Base-by-base conservation (phyloP, 2,113 vertebrate genomes). In the Cheirogaleus medius region DNA sequence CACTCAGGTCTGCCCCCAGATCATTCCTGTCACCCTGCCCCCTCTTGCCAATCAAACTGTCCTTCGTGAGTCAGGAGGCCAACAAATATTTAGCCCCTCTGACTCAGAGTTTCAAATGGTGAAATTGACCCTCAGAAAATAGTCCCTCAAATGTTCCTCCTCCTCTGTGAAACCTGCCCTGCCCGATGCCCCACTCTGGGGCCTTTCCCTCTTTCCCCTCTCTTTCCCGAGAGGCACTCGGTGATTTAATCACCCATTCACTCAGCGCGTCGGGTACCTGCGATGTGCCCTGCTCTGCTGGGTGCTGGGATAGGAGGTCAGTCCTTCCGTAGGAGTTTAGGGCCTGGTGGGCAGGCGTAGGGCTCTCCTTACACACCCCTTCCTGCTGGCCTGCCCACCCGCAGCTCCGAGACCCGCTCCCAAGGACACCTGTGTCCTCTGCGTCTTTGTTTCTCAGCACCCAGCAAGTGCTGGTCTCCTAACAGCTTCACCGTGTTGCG, bases 401-500 rank as follows among this genome's bases (percentile, higher is more conserved):
- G 49, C 6, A 4, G n/a, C 29, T 47, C 60, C 29, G 12, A 63
- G 68, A 47, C 68, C 54, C 23, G 52, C 49, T 77, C 39, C 34
- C 34, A 77, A 32, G 60, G 34, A 17, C 63, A 10, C 25, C 66
- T 39, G 27, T 42, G 11, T 42, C 66, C 44, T 44, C 9, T 6
- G 11, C 18, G 7, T 20, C 56, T 37, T n/a, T 9, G 56, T 18
- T 37, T 49, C 84, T 80, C 34, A 66, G 69, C 34, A 52, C 54
- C 82, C 44, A 52, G 60, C 52, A 68, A 37, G 21, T 20, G 20
- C 34, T 76, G 17, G 32, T 52, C 37, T 21, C 23, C 64, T 2
- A 25, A 21, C 0, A 39, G 1, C 49, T 60, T 58, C 25, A 1
- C 1, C 15, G 21, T 11, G 8, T 0, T 54, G 64, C 42, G 88